Evolutionary conservation across 1,140 invertebrate species (phyloP).

Genomic region (Triops cancriformis): DNA sequence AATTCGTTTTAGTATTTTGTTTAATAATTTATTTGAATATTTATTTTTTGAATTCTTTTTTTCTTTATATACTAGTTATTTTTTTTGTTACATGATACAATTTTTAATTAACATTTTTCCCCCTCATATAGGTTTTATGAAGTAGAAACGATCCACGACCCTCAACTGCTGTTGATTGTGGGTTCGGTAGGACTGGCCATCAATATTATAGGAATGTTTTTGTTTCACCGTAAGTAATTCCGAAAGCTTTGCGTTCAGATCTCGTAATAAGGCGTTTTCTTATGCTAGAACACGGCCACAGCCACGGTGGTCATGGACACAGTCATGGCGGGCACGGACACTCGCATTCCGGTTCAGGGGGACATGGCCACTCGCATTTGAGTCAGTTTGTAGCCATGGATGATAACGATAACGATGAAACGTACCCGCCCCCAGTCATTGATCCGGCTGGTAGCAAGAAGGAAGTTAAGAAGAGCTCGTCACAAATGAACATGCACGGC

Average conservation of each 20-base stretch:
- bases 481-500: conserved; percentile 93
- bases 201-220: conserved; percentile 69
- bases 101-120: conserved; percentile 1
- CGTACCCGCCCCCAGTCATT: conserved; percentile 49
- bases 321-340: conserved; percentile 51
- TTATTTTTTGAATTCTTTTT: no score
- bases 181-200: conserved; percentile 69
- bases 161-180: conserved; percentile 63
- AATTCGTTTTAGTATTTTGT: no score
- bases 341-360: conserved; percentile 33
- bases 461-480: conserved; percentile 39
- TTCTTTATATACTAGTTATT: neutral
- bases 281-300: conserved; percentile 31
- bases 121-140: conserved; percentile 57
- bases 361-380: conserved; percentile 62
- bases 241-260: conserved; percentile 27
- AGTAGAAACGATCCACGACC: conserved; percentile 69
- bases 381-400: conserved; percentile 53
- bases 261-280: conserved; percentile 24
- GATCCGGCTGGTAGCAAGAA: conserved; percentile 18
- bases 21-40: no score
- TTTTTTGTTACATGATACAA: conserved; percentile 1
- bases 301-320: conserved; percentile 24
- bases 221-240: conserved; percentile 65
- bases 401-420: conserved; percentile 71